These are phyloP conservation scores for Zosterops lateralis DNA, from an alignment of 2,113 vertebrate species.

Conservation along the genomic window DNA sequence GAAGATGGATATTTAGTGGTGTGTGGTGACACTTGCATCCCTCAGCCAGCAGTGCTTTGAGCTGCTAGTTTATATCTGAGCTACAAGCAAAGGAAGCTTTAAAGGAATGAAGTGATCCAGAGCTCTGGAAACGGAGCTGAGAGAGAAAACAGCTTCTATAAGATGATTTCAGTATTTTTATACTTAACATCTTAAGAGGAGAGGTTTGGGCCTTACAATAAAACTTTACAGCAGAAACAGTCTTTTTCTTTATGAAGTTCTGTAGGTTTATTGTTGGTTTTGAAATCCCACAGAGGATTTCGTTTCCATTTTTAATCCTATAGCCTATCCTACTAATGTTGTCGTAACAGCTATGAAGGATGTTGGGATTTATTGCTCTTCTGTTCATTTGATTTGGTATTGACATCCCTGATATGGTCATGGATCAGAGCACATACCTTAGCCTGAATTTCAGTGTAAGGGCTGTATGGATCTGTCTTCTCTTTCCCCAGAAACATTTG, in stretches of 20 bases:
- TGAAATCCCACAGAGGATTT: background rate
- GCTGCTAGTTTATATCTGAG: background rate
- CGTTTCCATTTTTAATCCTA: background rate
- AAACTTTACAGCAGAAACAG: background rate
- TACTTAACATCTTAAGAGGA: background rate
- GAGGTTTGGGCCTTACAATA: background rate
- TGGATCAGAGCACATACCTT: background rate
- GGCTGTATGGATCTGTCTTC: background rate
- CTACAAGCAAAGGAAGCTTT: background rate
- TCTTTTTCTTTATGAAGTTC: background rate
- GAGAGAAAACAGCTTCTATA: background rate
- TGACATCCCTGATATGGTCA: background rate
- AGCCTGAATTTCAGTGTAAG: background rate
- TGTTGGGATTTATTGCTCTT: background rate
- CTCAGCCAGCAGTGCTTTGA: background rate
- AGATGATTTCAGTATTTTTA: background rate
- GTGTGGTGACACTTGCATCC: background rate
- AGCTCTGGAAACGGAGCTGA: background rate
- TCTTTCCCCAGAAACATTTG: background rate
- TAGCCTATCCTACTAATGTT: background rate
- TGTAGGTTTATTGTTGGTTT: background rate
- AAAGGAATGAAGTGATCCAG: background rate
- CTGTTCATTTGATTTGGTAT: background rate
- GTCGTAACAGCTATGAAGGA: fast-evolving
- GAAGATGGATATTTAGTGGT: background rate